Percentiles rank a stretch among this genome's conserved stretches.
Evolutionary conservation across 1,140 invertebrate species (phyloP).

Genomic region (Chlorops oryzae): DNA sequence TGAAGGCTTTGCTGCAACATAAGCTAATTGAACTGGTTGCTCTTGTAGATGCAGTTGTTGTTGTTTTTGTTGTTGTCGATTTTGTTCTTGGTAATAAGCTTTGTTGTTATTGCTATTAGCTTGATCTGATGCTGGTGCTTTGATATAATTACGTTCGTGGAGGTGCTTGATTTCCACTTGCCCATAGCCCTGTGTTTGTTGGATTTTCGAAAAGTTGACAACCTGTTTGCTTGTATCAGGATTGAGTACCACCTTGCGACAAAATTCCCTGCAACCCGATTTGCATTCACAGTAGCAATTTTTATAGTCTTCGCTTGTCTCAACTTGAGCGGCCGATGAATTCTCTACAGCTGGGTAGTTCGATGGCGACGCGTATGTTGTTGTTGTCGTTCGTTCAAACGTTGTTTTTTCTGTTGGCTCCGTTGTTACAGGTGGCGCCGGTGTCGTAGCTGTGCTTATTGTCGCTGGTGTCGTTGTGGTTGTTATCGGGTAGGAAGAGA

Average conservation of each 20-base stretch:
- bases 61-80: background rate
- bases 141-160: too few species aligned
- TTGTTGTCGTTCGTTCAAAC: background rate
- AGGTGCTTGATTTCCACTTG: conserved; percentile 31
- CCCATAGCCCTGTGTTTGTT: conserved; percentile 27
- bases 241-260: conserved; percentile 30
- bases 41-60: too few species aligned
- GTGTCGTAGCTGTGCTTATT: background rate
- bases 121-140: background rate
- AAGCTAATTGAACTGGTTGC: too few species aligned
- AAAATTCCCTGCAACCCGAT: conserved; percentile 41
- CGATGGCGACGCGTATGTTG: conserved; percentile 11
- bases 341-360: background rate
- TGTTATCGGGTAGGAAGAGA: too few species aligned
- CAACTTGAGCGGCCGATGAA: background rate
- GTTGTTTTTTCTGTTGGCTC: background rate
- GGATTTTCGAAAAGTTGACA: conserved; percentile 32
- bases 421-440: background rate
- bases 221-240: conserved; percentile 28
- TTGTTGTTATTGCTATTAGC: background rate
- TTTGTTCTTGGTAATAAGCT: background rate
- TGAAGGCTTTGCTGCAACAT: too few species aligned
- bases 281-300: conserved; percentile 44
- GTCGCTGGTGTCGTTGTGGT: conserved; percentile 7
- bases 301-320: conserved; percentile 17